Evolutionary conservation across 92 coral and sea anemone species (phyloP).

Genomic region (Paramuricea clavata): DNA sequence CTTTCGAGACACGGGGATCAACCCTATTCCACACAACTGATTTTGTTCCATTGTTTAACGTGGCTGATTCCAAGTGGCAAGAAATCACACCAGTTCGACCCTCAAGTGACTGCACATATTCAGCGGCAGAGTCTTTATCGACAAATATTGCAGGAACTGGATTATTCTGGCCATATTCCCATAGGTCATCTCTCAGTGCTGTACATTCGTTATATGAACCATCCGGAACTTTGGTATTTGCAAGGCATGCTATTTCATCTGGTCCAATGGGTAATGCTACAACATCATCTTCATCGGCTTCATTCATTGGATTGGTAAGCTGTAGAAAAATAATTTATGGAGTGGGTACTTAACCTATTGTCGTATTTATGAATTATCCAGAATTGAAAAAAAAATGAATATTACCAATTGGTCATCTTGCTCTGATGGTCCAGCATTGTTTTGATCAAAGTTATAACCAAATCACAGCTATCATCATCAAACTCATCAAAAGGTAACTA

Average conservation of each 20-base stretch:
- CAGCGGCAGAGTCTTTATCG: background rate
- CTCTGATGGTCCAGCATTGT: background rate
- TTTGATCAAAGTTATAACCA: conserved; percentile 1
- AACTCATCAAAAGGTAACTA: too few species aligned
- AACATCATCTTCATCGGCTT: background rate
- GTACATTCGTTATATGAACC: background rate
- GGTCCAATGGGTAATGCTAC: background rate
- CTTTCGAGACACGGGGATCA: conserved; percentile 6
- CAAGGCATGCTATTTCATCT: background rate
- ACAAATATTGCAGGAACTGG: background rate
- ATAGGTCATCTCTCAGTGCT: background rate
- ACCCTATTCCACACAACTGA: background rate
- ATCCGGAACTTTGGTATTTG: background rate
- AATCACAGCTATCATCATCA: too few species aligned
- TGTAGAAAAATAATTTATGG: too few species aligned
- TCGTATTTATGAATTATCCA: background rate
- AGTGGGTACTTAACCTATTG: too few species aligned
- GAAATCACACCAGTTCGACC: conserved; percentile 8
- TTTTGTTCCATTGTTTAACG: background rate
- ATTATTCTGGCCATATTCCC: background rate
- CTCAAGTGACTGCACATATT: background rate
- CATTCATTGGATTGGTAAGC: too few species aligned
- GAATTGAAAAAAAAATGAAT: background rate
- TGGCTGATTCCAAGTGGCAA: background rate
- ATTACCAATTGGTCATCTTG: background rate